phyloP scores from a whole-genome alignment of 1,140 invertebrate species.

The Drosophila pallidifrons region DNA sequence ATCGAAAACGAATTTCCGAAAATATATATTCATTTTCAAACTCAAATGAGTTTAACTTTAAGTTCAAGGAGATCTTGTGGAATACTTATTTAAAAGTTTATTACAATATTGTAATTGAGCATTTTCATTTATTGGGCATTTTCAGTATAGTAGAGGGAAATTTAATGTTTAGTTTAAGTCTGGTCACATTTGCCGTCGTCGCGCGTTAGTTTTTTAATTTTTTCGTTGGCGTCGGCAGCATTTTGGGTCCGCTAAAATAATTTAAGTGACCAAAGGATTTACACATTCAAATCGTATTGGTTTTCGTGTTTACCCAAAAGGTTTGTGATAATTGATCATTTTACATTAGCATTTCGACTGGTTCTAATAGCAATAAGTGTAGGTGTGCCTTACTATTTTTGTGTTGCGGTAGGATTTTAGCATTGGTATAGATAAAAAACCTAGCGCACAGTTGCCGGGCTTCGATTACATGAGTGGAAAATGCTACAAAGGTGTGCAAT shows the following conservation, averaged over 20 bases:
- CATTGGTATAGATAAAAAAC: slow-evolving; percentile 41
- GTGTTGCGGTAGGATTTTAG: slow-evolving; percentile 53
- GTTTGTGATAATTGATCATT: slow-evolving; percentile 23
- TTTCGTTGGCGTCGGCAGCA: slow-evolving; percentile 43
- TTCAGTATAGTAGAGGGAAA: slow-evolving; percentile 14
- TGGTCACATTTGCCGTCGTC: slow-evolving; percentile 17
- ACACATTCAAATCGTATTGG: background rate
- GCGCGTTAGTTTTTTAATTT: slow-evolving; percentile 54
- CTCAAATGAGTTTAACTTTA: no score
- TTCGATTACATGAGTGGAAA: slow-evolving; percentile 19
- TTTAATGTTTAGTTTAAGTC: background rate
- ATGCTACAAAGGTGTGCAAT: slow-evolving; percentile 3
- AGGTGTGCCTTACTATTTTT: slow-evolving; percentile 16
- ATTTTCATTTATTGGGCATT: slow-evolving; percentile 1
- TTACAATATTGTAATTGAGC: no score
- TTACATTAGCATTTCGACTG: background rate
- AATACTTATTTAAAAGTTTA: no score
- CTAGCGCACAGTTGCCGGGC: slow-evolving; percentile 46
- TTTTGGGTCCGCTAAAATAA: slow-evolving; percentile 9
- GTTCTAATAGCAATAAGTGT: background rate
- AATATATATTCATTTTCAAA: background rate
- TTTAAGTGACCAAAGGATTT: background rate
- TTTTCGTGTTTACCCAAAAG: slow-evolving; percentile 14
- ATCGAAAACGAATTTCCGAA: background rate
- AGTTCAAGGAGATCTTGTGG: no score